Conservation (phyloP, 2,113 vertebrate species). For the Dermatemys mawii region DNA sequence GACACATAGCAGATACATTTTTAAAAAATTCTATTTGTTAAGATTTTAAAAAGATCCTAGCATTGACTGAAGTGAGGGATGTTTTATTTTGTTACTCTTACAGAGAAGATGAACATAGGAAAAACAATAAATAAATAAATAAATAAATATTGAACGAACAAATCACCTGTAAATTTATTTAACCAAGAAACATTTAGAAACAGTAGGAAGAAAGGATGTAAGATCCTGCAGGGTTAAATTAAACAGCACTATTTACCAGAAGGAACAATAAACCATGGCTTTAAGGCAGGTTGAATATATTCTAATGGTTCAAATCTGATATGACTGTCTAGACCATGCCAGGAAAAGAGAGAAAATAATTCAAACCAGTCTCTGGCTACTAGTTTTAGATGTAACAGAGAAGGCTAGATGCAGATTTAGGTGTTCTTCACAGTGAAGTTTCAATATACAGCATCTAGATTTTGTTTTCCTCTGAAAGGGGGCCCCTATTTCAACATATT, state of each 20-base stretch:
- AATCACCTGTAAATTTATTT: background rate
- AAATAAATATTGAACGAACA: background rate
- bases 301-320: background rate
- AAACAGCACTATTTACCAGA: accelerated
- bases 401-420: background rate
- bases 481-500: background rate
- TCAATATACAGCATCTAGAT: background rate
- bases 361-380: background rate
- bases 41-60: background rate
- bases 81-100: background rate
- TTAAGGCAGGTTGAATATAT: background rate
- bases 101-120: background rate
- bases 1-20: background rate
- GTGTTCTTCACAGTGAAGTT: background rate
- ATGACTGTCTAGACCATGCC: background rate
- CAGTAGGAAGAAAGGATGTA: background rate
- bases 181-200: background rate
- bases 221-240: background rate
- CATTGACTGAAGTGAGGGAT: accelerated
- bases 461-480: background rate
- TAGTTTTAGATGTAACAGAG: background rate
- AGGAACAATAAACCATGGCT: background rate
- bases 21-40: background rate
- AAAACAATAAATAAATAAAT: background rate
- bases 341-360: background rate